A percentile compares a stretch with the other conserved stretches of the same genome.
Conservation (phyloP, 2,888 invertebrate genomes). For the Apamea epomidion region DNA sequence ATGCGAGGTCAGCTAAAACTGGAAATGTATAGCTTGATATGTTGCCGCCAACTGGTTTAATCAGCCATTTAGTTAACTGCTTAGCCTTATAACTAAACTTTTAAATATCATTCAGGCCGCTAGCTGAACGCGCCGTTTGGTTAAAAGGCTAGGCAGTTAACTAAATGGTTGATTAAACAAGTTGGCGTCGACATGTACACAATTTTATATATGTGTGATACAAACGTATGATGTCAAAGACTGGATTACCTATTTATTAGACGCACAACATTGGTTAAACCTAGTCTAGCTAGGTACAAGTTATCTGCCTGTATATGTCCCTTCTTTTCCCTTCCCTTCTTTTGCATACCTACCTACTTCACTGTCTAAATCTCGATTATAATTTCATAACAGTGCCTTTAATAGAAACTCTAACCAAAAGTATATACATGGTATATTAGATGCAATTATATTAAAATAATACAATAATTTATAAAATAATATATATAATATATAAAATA, state of each 20-base stretch:
- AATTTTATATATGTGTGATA: background rate
- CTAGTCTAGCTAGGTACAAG: background rate
- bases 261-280: background rate
- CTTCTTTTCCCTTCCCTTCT: too few relatives aligned
- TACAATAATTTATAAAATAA: slow-evolving; percentile 5
- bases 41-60: background rate
- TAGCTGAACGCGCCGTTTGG: too few relatives aligned
- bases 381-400: slow-evolving; percentile 43
- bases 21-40: background rate
- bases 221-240: background rate
- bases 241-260: background rate
- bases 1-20: background rate
- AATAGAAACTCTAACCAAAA: slow-evolving; percentile 16
- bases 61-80: too few relatives aligned
- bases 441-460: slow-evolving; percentile 5
- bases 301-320: background rate
- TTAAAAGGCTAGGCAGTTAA: too few relatives aligned
- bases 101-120: too few relatives aligned
- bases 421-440: background rate
- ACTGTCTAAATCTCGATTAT: background rate
- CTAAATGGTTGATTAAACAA: too few relatives aligned
- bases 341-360: background rate
- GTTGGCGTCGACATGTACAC: background rate
- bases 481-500: too few relatives aligned
- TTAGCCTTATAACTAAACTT: too few relatives aligned